Conservation (phyloP, 2,113 vertebrate genomes). For the Trichomycterus rosablanca region DNA sequence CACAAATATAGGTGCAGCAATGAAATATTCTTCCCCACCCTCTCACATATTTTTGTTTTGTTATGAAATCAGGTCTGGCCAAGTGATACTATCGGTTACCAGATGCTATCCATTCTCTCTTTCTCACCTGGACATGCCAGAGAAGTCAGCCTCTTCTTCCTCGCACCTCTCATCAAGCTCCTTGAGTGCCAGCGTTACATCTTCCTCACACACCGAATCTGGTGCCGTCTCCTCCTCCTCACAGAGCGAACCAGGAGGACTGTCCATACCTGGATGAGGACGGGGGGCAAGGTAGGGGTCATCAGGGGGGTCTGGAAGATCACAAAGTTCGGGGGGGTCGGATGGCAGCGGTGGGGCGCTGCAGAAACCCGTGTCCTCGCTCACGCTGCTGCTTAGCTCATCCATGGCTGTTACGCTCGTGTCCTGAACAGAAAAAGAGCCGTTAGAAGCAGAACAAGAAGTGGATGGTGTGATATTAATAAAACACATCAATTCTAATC, state of each 20-base stretch:
- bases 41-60: no score
- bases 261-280: constrained; percentile 69
- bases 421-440: constrained; percentile 64
- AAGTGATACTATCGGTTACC: no score
- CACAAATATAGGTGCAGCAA: no score
- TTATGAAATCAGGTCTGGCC: no score
- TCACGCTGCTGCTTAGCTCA: constrained; percentile 83
- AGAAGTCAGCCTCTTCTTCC: constrained; percentile 92
- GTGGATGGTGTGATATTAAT: no score
- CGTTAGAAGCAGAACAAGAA: constrained; percentile 28
- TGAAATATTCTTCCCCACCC: no score
- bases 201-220: constrained; percentile 88
- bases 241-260: constrained; percentile 77
- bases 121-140: constrained; percentile 82
- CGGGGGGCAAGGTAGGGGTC: constrained; percentile 69
- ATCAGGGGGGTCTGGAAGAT: constrained; percentile 69
- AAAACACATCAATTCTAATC: no score
- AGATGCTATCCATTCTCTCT: neutral
- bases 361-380: constrained; percentile 83
- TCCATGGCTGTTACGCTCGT: constrained; percentile 75
- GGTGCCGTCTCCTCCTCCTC: constrained; percentile 81
- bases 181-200: constrained; percentile 91
- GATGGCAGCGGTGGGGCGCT: constrained; percentile 76
- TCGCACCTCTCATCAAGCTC: constrained; percentile 94
- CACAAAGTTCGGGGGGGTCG: constrained; percentile 75